These are phyloP conservation scores for Maconellicoccus hirsutus DNA, from an alignment of 1,140 invertebrate genomes.

Conservation along the genomic window DNA sequence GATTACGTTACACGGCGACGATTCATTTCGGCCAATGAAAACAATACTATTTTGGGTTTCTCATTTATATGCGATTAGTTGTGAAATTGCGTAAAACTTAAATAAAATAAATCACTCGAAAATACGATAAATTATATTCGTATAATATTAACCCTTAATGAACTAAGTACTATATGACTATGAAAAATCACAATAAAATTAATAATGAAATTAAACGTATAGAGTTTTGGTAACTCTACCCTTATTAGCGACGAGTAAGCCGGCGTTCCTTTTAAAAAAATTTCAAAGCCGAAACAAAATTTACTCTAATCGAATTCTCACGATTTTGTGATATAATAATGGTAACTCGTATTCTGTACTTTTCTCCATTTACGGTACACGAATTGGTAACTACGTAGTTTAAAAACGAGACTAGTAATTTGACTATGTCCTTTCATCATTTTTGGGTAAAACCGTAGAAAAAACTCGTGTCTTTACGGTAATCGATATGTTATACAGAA, in stretches of 20 bases:
- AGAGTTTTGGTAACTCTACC: not conserved
- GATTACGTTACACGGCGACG: no score
- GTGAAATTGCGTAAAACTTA: not conserved
- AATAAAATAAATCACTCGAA: slow-evolving; percentile 4
- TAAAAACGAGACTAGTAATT: not conserved
- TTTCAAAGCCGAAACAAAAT: not conserved
- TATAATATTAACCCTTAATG: not conserved
- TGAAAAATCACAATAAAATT: slow-evolving; percentile 10
- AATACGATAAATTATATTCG: not conserved
- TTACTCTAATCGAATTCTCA: not conserved
- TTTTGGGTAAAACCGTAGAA: not conserved
- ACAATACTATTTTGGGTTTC: not conserved
- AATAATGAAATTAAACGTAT: slow-evolving; percentile 14
- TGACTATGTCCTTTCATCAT: slow-evolving; percentile 5
- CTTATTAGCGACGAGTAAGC: not conserved
- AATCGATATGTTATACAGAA: not conserved
- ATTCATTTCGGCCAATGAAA: no score
- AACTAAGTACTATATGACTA: not conserved
- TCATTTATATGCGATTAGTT: not conserved
- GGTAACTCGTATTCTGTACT: no score
- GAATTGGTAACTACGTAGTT: not conserved
- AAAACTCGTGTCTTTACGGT: not conserved
- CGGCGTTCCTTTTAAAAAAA: not conserved
- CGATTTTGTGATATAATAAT: not conserved
- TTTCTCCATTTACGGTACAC: not conserved